phyloP scores from a whole-genome alignment of 2,113 vertebrate species.

The Xiphias gladius region DNA sequence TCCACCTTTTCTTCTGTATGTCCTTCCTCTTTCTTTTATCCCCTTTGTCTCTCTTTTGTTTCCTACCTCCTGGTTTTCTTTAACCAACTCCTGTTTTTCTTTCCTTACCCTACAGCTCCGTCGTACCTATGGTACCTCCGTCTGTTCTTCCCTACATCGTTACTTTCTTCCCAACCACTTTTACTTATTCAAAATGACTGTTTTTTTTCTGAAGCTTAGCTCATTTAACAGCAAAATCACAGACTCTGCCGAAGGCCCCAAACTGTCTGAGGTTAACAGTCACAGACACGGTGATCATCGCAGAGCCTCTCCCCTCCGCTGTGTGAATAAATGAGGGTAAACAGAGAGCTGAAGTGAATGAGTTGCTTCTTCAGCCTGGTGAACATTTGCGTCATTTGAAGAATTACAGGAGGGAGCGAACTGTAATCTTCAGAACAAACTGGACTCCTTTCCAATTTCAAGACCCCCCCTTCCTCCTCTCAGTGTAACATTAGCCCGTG shows the following conservation, averaged over 20 bases:
- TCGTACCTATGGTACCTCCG: no score
- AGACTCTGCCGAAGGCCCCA: constrained; percentile 7
- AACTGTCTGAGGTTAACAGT: neutral
- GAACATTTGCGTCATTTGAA: constrained; percentile 53
- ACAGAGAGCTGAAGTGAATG: neutral
- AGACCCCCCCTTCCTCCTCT: neutral
- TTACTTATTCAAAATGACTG: no score
- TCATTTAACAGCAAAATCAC: no score
- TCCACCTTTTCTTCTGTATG: no score
- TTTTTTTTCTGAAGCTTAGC: no score
- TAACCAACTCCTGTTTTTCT: no score
- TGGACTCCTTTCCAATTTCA: constrained; percentile 44
- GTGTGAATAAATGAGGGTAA: constrained; percentile 4
- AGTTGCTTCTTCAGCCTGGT: constrained; percentile 28
- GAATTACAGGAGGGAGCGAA: constrained; percentile 37
- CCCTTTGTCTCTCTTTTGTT: no score
- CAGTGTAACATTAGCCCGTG: constrained; percentile 57
- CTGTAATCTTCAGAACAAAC: constrained; percentile 50
- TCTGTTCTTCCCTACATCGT: no score
- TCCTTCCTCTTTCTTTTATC: no score
- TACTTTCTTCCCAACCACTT: no score
- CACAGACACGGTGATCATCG: fast-evolving
- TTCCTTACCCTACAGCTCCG: no score
- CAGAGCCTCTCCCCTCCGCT: neutral
- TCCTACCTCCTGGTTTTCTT: no score